Conservation (phyloP, 1,140 invertebrate species). For the Cotesia glomerata region DNA sequence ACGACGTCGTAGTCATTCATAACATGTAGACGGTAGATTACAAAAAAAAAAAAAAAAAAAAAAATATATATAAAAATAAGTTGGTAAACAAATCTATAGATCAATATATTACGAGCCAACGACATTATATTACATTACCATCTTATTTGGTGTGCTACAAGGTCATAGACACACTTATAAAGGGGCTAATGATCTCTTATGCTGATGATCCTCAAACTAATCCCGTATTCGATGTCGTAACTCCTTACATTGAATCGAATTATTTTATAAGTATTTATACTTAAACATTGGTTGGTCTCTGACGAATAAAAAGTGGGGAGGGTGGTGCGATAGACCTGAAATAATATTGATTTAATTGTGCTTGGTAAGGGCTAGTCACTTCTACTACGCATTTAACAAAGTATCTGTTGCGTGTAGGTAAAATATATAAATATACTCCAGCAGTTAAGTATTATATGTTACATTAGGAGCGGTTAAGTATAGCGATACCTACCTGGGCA, state of each 20-base stretch:
- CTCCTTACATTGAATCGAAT: too few relatives aligned
- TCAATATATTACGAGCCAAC: neutral
- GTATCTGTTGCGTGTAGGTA: too few relatives aligned
- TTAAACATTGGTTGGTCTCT: too few relatives aligned
- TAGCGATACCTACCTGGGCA: neutral
- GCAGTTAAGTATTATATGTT: too few relatives aligned
- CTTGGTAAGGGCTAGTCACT: neutral
- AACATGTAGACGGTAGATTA: neutral
- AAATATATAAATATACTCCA: too few relatives aligned
- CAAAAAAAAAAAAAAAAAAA: neutral
- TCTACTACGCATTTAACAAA: too few relatives aligned
- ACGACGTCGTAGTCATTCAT: too few relatives aligned
- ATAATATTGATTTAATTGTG: conserved; percentile 1
- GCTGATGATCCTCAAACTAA: neutral
- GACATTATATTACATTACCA: neutral
- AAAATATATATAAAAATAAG: neutral
- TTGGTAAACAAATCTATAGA: neutral
- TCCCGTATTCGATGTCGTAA: neutral
- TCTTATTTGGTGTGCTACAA: neutral
- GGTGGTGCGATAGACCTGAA: neutral
- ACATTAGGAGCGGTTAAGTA: neutral
- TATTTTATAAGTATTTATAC: neutral
- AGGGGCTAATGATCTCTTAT: conserved; percentile 6
- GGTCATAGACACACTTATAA: conserved; percentile 1
- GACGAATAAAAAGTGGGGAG: too few relatives aligned